Percentiles rank a stretch among this genome's conserved stretches.
Evolutionary conservation across 2,888 invertebrate genomes (phyloP).

Genomic region (Trachelus iudaicus): DNA sequence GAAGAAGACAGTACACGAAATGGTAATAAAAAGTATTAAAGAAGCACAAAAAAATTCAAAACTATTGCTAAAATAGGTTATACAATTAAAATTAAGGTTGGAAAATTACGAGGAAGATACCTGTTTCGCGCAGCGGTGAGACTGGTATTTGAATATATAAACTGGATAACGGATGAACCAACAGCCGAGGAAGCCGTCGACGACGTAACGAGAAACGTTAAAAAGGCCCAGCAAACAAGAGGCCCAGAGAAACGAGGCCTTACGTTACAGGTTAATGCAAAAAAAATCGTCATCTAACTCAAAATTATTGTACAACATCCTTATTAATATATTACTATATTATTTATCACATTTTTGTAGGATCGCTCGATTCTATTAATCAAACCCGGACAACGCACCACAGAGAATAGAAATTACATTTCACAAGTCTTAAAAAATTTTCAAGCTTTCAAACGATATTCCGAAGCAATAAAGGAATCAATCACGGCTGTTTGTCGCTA

Average conservation of each 20-base stretch:
- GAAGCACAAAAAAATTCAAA: background rate
- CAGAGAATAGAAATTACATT: constrained; percentile 38
- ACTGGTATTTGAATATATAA: constrained; percentile 46
- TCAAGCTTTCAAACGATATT: constrained; percentile 43
- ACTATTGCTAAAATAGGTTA: background rate
- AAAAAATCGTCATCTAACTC: background rate
- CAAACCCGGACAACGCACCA: constrained; percentile 33
- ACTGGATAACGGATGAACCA: constrained; percentile 45
- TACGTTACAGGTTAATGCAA: constrained; percentile 35
- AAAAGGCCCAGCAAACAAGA: constrained; percentile 34
- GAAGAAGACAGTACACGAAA: constrained; percentile 15
- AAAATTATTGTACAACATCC: background rate
- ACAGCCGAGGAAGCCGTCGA: constrained; percentile 36
- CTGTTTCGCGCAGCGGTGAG: constrained; percentile 49
- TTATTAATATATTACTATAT: background rate
- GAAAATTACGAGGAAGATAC: constrained; percentile 44
- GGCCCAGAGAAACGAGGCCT: constrained; percentile 36
- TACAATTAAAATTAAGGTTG: constrained; percentile 14
- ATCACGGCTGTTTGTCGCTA: constrained; percentile 73
- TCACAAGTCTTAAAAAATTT: constrained; percentile 41
- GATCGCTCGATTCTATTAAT: constrained; percentile 51
- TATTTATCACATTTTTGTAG: constrained; percentile 25
- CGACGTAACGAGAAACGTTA: constrained; percentile 39
- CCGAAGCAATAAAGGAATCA: constrained; percentile 71
- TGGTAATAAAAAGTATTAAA: constrained; percentile 17